Conservation (phyloP, 2,888 invertebrate species). For the Deilephila elpenor region DNA sequence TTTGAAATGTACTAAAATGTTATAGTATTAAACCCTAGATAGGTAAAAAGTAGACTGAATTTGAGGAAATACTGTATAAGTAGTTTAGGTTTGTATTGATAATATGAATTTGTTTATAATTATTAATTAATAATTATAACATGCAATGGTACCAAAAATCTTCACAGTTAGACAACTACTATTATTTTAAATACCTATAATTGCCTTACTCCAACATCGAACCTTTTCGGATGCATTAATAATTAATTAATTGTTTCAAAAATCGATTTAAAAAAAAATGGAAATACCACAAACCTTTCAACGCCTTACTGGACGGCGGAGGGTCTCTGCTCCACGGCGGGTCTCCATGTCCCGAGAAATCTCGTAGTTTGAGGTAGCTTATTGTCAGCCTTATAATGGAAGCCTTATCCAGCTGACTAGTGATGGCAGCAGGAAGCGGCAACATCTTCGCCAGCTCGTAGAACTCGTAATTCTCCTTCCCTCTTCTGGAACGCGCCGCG, state of each 20-base stretch:
- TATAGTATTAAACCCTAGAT: constrained; percentile 41
- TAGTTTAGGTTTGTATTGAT: no score
- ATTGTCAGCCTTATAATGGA: constrained; percentile 98
- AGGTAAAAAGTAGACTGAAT: constrained; percentile 28
- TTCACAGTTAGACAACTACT: no score
- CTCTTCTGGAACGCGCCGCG: constrained; percentile 95
- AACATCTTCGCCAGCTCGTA: constrained; percentile 98
- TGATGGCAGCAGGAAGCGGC: constrained; percentile 95
- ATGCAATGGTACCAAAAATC: no score
- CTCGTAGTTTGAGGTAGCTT: constrained; percentile 96
- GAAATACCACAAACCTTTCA: constrained; percentile 88
- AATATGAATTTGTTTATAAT: no score
- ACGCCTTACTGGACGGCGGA: constrained; percentile 90
- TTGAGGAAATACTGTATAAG: background rate
- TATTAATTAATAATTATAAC: no score
- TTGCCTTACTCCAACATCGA: no score
- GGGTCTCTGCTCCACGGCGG: constrained; percentile 97
- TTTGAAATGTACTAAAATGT: constrained; percentile 30
- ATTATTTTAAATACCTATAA: no score
- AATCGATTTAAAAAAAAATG: background rate
- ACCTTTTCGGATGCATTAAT: no score
- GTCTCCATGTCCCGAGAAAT: constrained; percentile 98
- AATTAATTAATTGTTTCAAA: no score
- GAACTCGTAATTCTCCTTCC: constrained; percentile 98
- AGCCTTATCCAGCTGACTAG: constrained; percentile 97